Evolutionary conservation across 2,113 vertebrate genomes (phyloP), one percentile per base, ranked within the genome.

Genomic region (Clarias gariepinus): DNA sequence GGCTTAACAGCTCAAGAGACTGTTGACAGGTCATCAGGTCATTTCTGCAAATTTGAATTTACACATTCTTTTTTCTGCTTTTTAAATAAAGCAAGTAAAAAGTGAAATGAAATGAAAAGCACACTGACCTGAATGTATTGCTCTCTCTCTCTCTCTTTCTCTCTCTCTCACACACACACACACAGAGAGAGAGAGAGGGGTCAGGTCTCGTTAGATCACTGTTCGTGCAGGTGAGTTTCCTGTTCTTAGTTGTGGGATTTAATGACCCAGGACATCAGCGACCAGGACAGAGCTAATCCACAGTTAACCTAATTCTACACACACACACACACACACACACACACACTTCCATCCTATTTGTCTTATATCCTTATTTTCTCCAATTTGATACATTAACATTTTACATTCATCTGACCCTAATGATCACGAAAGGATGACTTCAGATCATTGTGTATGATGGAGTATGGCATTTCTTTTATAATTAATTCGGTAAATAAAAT

Each of bases 241-340:
- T 85, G 83, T 90, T 90, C 79, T 90, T 89, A 93, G 91, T 91
- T 91, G 88, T 87, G 82, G 80, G 91, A 85, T 92, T 93, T 91
- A 94, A 80, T 63, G 84, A 86, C 74, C 66, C 53, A 10, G 30
- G 47, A 47, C 55, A 79, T 87, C 55, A 41, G 87, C 84, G 85
- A 19, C 21, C 83, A 57, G 83, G 87, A 61, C 85, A 87, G 8
- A 81, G 21, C 86, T 94, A 93, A 95, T 95, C 94, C 93, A 58
- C 11, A 79, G 18, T 6, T 71, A 93, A 92, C 94, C 93, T 89
- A 94, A 90, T 94, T 94, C 88, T 90, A 87, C 85, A 60, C 68
- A 88, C 76, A 90, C n/a, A 30, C 68, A 79, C 61, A 77, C n/a
- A 83, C 41, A 83, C 41, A 55, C 81, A 81, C 60, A 61, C 80